These are phyloP conservation scores for Plemyria rubiginata DNA, from an alignment of 2,888 invertebrate genomes.

Conservation along the genomic window DNA sequence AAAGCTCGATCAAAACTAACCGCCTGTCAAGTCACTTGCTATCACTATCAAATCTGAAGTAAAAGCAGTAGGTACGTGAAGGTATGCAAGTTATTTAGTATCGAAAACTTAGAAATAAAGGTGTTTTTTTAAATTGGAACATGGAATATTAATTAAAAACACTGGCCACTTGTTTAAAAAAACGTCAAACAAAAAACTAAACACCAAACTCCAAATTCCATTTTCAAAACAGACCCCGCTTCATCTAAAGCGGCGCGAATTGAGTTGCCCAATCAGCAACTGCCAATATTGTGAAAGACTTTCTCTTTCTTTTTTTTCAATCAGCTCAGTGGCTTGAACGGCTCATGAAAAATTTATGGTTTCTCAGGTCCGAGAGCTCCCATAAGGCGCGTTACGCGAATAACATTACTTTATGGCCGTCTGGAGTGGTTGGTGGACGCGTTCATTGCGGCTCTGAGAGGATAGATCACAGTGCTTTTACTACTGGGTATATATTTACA, in stretches of 20 bases:
- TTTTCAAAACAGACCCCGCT: conserved; percentile 26
- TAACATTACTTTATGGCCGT: conserved; percentile 75
- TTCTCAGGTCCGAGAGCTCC: conserved; percentile 53
- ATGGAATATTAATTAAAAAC: no score
- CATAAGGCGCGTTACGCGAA: conserved; percentile 72
- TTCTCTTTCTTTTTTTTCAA: conserved; percentile 61
- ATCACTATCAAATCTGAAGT: no score
- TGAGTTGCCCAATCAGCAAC: conserved; percentile 57
- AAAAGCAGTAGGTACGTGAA: no score
- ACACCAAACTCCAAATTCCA: conserved; percentile 12
- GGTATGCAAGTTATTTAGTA: no score
- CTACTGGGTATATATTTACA: background rate
- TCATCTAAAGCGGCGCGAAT: conserved; percentile 18
- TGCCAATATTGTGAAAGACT: conserved; percentile 66
- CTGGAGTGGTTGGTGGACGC: conserved; percentile 28
- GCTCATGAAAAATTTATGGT: conserved; percentile 82
- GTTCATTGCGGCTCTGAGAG: conserved; percentile 32
- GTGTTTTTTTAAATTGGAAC: no score
- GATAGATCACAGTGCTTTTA: conserved; percentile 13
- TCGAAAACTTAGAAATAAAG: no score
- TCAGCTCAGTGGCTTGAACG: conserved; percentile 66
- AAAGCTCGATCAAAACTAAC: no score
- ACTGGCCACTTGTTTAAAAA: conserved; percentile 1
- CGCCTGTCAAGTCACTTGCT: no score
- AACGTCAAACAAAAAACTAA: background rate